Evolutionary conservation across 1,140 invertebrate species (phyloP), one percentile per base, ranked within the genome.

Genomic region (Drosophila melanica): DNA sequence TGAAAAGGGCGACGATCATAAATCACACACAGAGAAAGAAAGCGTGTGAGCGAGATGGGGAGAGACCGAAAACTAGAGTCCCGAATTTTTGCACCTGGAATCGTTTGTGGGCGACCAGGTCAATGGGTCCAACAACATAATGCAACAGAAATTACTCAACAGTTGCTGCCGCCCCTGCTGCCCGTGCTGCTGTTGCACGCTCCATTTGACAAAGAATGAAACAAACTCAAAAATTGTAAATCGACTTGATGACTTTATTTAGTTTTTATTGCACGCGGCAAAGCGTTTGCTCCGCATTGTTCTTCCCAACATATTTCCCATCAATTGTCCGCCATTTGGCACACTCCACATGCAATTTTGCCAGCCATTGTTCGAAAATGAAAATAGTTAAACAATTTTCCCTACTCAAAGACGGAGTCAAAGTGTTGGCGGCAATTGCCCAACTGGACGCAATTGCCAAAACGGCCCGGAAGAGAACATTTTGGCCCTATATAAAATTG

Each of bases 241-340:
- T 79, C 77, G 79, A 69, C 77, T 77, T 77, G 84, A 87, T 87
- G 84, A 87, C 84, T 87, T 87, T 89, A 87, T 87, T 87, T 87
- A 84, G 77, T 89, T 87, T 87, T 87, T 89, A 87, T 87, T 89
- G 81, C 81, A 80, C 85, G 74, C 80, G 60, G 30, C 71, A 62
- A 58, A 45, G 72, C 66, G 42, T 71, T 58, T 58, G 41, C 7
- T 16, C n/a, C 47, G 42, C 53, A 50, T 71, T 71, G 69, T 30
- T 53, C 50, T 71, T 62, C 59, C 5, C 27, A 27, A 27, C 27
- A 27, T 27, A 75, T 59, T 78, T 54, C 39, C 42, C 30, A 27
- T 27, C 27, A 27, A 78, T 86, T 87, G 82, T 87, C 69, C 44
- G 53, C 47, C 66, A 69, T 75, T 75, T 75, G 72, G 72, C 72